Evolutionary conservation across 1,140 invertebrate species (phyloP).

Genomic region (Drosophila pseudoobscura): DNA sequence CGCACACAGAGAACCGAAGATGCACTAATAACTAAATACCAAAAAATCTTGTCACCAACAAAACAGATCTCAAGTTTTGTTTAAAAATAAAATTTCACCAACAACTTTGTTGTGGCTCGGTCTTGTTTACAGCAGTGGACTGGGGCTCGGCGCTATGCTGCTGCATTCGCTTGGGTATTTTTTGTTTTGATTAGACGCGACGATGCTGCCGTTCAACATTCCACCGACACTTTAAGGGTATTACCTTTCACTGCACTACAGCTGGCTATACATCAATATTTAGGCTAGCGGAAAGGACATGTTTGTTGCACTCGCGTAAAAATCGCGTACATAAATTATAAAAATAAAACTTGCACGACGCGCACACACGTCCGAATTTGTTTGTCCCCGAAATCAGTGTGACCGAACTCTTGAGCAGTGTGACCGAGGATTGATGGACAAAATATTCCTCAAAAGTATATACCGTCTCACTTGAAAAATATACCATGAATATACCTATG

Average conservation of each 20-base stretch:
- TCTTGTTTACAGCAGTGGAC: conserved; percentile 38
- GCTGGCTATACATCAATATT: conserved; percentile 6
- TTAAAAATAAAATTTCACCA: conserved; percentile 65
- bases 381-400: conserved; percentile 9
- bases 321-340: conserved; percentile 50
- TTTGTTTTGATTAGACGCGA: conserved; percentile 54
- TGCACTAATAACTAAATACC: conserved; percentile 14
- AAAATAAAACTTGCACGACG: conserved; percentile 30
- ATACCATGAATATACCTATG: neutral
- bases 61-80: conserved; percentile 30
- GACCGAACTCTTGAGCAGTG: conserved; percentile 2
- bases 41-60: conserved; percentile 38
- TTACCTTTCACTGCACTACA: conserved; percentile 13
- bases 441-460: neutral
- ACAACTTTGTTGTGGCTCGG: conserved; percentile 36
- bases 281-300: conserved; percentile 26
- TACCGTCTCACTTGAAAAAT: neutral
- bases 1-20: conserved; percentile 24
- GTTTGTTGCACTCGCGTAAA: conserved; percentile 56
- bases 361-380: conserved; percentile 48
- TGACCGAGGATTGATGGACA: conserved; percentile 14
- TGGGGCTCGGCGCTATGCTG: too few relatives aligned
- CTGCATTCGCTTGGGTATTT: conserved; percentile 28
- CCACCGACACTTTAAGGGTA: conserved; percentile 21
- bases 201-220: conserved; percentile 48